Base-by-base conservation (phyloP, 2,113 vertebrate genomes). In the Percopsis transmontana region DNA sequence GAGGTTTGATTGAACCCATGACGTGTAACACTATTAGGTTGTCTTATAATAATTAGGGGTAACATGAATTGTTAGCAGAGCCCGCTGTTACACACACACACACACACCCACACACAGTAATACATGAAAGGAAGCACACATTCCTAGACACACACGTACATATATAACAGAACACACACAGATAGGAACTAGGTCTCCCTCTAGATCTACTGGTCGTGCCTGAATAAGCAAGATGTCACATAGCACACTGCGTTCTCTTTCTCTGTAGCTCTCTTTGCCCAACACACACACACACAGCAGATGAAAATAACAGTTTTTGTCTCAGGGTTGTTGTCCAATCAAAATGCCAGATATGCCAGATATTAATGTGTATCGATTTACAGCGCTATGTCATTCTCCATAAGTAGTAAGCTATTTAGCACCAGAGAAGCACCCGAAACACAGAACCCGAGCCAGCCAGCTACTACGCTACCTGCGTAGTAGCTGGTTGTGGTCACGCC, bases 271-370 rank as follows among this genome's bases (percentile, higher is more conserved):
- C n/a, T n/a, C n/a, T n/a, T n/a, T 19, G 20, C 48, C 18, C 48
- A 20, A 58, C 56, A 58, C 56, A 20, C 3, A 38, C 18, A n/a
- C 33, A 11, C 38, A 40, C 63, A 76, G 82, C 82, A 87, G 79
- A 82, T 86, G 82, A 77, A 78, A 74, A 83, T 75, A 75, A 84
- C 73, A 76, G 62, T 80, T 75, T 76, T 42, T 68, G 74, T 87
- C 87, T 81, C 84, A n/a, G 21, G 76, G 80, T 71, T 60, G 76
- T 68, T 55, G 62, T 84, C 67, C 72, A 79, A 86, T 85, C 80
- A 83, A 76, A 81, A 72, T 58, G 68, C 14, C 3, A 18, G 50
- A 20, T 20, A 50, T 20, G 18, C 50, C 45, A n/a, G n/a, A n/a
- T n/a, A n/a, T n/a, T n/a, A n/a, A n/a, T n/a, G n/a, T n/a, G n/a